These are phyloP conservation scores for Caranx ignobilis DNA, from an alignment of 2,113 vertebrate species.

Conservation along the genomic window DNA sequence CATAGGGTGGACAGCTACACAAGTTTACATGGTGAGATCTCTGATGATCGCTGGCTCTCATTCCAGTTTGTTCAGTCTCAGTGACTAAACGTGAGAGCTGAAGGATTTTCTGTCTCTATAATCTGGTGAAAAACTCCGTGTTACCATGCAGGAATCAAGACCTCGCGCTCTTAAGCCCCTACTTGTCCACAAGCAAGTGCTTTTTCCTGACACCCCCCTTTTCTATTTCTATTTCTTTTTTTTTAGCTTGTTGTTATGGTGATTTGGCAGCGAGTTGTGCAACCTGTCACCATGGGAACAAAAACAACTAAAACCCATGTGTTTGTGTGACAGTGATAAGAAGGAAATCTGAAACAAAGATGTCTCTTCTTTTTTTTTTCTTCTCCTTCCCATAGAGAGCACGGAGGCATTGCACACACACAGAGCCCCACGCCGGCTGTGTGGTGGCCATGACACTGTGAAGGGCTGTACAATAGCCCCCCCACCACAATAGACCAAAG, in stretches of 20 bases:
- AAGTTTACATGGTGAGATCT: not conserved
- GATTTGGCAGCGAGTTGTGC: constrained; percentile 72
- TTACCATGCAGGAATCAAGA: constrained; percentile 32
- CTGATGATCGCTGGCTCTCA: not conserved
- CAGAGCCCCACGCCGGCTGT: constrained; percentile 24
- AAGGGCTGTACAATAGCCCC: constrained; percentile 39
- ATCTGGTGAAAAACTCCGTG: constrained; percentile 11
- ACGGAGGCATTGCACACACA: constrained; percentile 24
- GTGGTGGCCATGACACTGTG: constrained; percentile 40
- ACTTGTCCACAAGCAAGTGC: constrained; percentile 39
- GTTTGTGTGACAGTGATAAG: constrained; percentile 65
- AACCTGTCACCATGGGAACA: constrained; percentile 77
- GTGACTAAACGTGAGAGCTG: constrained; percentile 6
- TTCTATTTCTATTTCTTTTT: not conserved
- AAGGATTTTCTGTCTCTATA: constrained; percentile 20
- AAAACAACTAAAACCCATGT: constrained; percentile 58
- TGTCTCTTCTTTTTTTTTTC: constrained; percentile 32
- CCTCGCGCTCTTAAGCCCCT: constrained; percentile 32
- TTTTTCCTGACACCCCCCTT: constrained; percentile 37
- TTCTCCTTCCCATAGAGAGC: constrained; percentile 39
- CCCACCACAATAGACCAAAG: constrained; percentile 53
- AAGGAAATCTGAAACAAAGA: constrained; percentile 75
- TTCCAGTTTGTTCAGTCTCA: not conserved
- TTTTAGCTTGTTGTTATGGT: constrained; percentile 76
- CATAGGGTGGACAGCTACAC: no score